A percentile compares a stretch with the other conserved stretches of the same genome.
phyloP scores from a whole-genome alignment of 2,888 invertebrate species.

The Acanthosepion lycidas region DNA sequence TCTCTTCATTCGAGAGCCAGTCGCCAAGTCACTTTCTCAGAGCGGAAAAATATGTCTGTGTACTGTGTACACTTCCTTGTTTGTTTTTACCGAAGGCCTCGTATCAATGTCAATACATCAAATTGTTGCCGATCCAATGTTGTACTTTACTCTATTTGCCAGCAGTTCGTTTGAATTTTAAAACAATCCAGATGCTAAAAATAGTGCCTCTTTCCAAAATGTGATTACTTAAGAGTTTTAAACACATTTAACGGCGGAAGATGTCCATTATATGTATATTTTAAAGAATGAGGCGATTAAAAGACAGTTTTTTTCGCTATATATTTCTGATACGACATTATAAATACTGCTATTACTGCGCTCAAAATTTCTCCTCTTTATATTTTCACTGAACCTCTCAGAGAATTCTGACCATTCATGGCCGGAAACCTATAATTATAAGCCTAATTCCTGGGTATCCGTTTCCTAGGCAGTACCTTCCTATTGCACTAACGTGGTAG shows the following conservation, averaged over 20 bases:
- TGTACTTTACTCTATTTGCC: not conserved
- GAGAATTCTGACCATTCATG: no score
- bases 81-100: not conserved
- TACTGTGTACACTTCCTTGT: not conserved
- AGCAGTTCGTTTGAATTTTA: not conserved
- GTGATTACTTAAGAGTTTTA: no score
- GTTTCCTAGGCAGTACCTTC: no score
- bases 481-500: no score
- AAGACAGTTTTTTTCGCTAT: no score
- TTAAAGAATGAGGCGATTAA: no score
- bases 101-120: not conserved
- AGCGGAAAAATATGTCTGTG: not conserved
- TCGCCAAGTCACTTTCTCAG: not conserved
- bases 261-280: not conserved
- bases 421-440: no score
- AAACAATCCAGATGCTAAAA: not conserved
- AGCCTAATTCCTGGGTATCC: no score
- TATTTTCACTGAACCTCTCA: no score
- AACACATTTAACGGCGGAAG: not conserved
- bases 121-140: not conserved
- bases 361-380: no score
- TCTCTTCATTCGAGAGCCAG: not conserved
- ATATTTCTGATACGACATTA: no score
- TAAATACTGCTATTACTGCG: no score
- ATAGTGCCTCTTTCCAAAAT: not conserved